A percentile compares a stretch with the other conserved stretches of the same genome.
These are phyloP conservation scores for Sinella curviseta DNA, from an alignment of 1,140 invertebrate genomes.

Conservation along the genomic window DNA sequence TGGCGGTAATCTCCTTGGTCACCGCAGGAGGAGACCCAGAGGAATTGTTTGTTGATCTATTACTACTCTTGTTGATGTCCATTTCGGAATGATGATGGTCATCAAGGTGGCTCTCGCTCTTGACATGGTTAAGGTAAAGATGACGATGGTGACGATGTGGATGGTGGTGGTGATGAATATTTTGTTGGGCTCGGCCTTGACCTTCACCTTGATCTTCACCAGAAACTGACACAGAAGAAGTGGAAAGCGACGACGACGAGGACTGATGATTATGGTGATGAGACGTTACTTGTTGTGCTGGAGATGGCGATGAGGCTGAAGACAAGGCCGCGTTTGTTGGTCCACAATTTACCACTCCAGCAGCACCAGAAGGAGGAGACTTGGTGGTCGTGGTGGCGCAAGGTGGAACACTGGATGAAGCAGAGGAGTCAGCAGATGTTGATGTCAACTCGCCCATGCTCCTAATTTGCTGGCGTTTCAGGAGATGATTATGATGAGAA, in stretches of 20 bases:
- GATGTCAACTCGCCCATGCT: background rate
- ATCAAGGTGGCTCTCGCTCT: background rate
- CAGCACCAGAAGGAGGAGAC: background rate
- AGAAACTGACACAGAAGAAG: background rate
- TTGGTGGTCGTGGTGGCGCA: background rate
- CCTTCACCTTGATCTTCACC: background rate
- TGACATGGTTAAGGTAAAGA: background rate
- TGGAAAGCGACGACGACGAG: background rate
- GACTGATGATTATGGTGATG: background rate
- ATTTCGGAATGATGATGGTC: background rate
- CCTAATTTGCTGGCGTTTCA: too few species aligned
- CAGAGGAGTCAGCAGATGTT: background rate
- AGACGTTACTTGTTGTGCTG: background rate
- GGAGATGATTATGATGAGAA: too few species aligned
- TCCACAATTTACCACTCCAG: background rate
- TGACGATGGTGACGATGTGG: background rate
- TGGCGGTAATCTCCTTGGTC: background rate
- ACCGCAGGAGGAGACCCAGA: background rate
- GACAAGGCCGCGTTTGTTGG: background rate
- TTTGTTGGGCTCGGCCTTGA: background rate
- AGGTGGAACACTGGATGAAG: background rate
- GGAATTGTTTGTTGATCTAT: background rate
- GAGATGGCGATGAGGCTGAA: background rate
- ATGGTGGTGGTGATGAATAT: background rate
- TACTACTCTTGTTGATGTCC: background rate